Evolutionary conservation across 2,113 vertebrate species (phyloP), one percentile per base, ranked within the genome.

Genomic region (Rhinoderma darwinii): DNA sequence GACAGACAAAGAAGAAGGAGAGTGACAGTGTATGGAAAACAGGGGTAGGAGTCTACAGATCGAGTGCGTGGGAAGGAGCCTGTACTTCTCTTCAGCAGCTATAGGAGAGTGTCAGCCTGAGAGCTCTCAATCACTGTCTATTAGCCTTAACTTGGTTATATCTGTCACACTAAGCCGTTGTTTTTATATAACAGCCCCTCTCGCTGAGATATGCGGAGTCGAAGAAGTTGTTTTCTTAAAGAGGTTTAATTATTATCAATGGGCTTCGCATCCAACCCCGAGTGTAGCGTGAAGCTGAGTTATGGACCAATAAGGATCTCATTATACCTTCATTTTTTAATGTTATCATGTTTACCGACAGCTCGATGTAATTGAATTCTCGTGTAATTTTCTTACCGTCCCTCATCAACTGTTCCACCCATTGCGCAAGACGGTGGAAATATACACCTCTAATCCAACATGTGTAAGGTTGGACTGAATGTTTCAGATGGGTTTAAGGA

Each of bases 41-140:
- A 27, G 18, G 43, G 30, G 32, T 41, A 72, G 43, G 51, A 85
- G 59, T 63, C 56, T 39, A 5, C 47, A 63, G 85, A 78, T 7
- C 61, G 50, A 61, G 32, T 27, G 68, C 68, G 78, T 81, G 78
- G 85, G 78, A 43, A 47, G 78, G n/a, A 54, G 43, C 59, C 70
- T 59, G 51, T 43, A 56, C 35, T 73, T 61, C 59, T 74, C 47
- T 78, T 10, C 47, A 44, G 35, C 76, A 59, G 35, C 32, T 30
- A 41, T 32, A 73, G 84, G 32, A 73, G 56, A 30, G 50, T 59
- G 51, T 61, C 85, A 82, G 25, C 78, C 78, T 3, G 37, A 17
- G 66, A 81, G 77, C 50, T 47, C 51, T 68, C 84, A 68, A 78
- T 86, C 84, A 78, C 77, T 79, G 54, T 79, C 74, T 79, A 76